A percentile compares a stretch with the other conserved stretches of the same genome.
Evolutionary conservation across 2,113 vertebrate species (phyloP).

Genomic region (Cervus canadensis): DNA sequence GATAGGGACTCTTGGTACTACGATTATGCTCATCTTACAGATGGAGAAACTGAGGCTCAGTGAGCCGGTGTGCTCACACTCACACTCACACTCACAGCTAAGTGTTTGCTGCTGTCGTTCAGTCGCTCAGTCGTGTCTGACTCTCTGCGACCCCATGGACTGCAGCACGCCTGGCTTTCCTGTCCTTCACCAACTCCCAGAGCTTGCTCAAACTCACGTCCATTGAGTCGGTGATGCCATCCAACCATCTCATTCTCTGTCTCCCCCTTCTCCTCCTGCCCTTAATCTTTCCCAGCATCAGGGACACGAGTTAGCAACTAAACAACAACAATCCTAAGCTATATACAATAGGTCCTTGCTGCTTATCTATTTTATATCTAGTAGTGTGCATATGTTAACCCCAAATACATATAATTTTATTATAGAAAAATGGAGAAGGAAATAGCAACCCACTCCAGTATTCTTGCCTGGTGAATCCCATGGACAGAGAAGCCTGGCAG

Average conservation of each 20-base stretch:
- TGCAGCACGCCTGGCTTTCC: not conserved
- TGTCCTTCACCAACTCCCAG: not conserved
- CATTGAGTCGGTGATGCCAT: not conserved
- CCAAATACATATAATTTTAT: not conserved
- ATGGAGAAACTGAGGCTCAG: not conserved
- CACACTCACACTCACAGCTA: not conserved
- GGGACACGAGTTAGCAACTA: not conserved
- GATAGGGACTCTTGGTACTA: too few relatives aligned
- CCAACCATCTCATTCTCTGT: not conserved
- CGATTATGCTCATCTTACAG: not conserved
- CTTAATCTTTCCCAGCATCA: not conserved
- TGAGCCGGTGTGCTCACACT: not conserved
- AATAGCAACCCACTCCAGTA: not conserved
- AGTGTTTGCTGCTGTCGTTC: not conserved
- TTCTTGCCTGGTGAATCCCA: not conserved
- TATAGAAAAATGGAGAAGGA: not conserved
- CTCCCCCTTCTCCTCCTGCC: not conserved
- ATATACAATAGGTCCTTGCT: not conserved
- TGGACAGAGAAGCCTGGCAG: not conserved
- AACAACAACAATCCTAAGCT: not conserved
- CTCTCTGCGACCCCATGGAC: not conserved
- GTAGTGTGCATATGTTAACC: not conserved
- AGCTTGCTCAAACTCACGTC: not conserved
- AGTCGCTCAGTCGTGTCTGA: rapidly evolving
- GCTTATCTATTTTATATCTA: not conserved